These are phyloP conservation scores for Puma concolor DNA, from an alignment of 2,113 vertebrate species.

Conservation along the genomic window DNA sequence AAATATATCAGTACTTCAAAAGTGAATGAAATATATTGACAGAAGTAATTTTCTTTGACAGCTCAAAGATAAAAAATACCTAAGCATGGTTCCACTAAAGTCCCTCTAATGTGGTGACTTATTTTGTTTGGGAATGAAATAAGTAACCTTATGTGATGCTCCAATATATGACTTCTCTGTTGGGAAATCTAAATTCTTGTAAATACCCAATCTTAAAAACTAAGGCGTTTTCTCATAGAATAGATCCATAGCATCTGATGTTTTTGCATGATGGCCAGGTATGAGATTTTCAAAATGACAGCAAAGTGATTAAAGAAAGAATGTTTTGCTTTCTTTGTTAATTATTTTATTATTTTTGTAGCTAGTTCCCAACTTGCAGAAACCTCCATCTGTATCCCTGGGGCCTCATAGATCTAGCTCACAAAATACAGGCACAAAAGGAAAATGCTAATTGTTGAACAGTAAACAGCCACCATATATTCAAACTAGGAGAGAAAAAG, in stretches of 20 bases:
- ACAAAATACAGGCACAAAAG: not conserved
- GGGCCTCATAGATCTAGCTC: not conserved
- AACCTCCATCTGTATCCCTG: not conserved
- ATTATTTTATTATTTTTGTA: not conserved
- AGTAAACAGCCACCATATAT: not conserved
- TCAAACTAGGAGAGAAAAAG: not conserved
- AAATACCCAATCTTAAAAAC: not conserved
- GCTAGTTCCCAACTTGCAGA: not conserved
- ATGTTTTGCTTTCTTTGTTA: not conserved
- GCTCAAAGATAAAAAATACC: not conserved
- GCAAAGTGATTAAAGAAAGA: not conserved
- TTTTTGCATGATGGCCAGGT: not conserved
- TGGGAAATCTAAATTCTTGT: not conserved
- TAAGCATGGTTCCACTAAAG: not conserved
- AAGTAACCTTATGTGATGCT: not conserved
- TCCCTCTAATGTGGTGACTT: not conserved
- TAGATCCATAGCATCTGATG: not conserved
- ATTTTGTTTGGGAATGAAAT: not conserved
- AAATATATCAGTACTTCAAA: not conserved
- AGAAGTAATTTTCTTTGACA: constrained; percentile 17
- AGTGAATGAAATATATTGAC: not conserved
- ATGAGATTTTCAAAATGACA: not conserved
- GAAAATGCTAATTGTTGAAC: not conserved
- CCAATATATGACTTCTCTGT: not conserved
- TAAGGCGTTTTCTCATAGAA: not conserved